These are phyloP conservation scores for Zaprionus davidi DNA, from an alignment of 1,140 invertebrate genomes.

Conservation along the genomic window DNA sequence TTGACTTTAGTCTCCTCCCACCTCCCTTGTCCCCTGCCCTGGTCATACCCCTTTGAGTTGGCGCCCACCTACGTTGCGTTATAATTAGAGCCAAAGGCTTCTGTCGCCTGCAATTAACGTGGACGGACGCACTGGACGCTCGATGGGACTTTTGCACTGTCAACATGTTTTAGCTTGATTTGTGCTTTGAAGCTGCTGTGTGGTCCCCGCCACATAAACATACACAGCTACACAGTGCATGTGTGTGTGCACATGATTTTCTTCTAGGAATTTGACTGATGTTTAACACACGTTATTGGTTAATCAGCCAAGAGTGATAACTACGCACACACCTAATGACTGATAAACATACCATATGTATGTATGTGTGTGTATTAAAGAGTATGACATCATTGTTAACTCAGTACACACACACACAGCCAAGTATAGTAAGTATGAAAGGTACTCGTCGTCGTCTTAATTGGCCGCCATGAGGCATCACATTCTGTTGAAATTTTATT, in stretches of 20 bases:
- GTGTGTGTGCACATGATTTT: background rate
- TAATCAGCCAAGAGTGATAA: background rate
- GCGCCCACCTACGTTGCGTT: conserved; percentile 76
- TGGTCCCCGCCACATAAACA: conserved; percentile 26
- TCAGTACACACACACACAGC: background rate
- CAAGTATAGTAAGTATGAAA: background rate
- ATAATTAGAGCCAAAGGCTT: conserved; percentile 76
- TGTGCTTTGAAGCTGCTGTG: conserved; percentile 68
- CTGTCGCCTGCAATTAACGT: conserved; percentile 70
- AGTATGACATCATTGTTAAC: conserved; percentile 46
- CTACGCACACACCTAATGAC: background rate
- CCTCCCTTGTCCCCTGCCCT: too few species aligned
- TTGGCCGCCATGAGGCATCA: conserved; percentile 33
- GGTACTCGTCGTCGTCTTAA: conserved; percentile 26
- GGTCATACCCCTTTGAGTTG: conserved; percentile 3
- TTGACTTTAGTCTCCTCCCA: conserved; percentile 36
- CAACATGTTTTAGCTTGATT: conserved; percentile 64
- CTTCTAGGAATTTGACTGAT: background rate
- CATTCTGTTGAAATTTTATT: conserved; percentile 59
- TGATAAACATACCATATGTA: background rate
- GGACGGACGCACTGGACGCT: conserved; percentile 59
- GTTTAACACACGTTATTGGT: background rate
- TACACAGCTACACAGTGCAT: background rate
- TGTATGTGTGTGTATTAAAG: background rate
- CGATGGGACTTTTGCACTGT: conserved; percentile 26